Evolutionary conservation across 2,113 vertebrate species (phyloP).

Genomic region (Cyrtonyx montezumae): DNA sequence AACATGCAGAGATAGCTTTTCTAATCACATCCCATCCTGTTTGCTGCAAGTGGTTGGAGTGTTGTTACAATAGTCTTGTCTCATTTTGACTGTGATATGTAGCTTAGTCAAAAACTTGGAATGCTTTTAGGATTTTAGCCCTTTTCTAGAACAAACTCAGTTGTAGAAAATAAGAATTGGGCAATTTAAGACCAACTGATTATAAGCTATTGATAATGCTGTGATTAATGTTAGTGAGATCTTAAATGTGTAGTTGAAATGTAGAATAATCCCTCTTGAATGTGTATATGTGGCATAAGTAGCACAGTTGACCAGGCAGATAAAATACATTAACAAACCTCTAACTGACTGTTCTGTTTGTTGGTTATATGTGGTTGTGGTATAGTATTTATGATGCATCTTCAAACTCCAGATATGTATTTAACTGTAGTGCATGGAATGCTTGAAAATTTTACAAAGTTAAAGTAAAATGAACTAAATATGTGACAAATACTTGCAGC

Average conservation of each 20-base stretch:
- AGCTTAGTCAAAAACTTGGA: not conserved
- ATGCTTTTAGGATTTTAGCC: not conserved
- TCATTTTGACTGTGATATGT: accelerated
- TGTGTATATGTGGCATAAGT: not conserved
- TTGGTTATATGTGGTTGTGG: not conserved
- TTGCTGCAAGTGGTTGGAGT: not conserved
- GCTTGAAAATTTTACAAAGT: not conserved
- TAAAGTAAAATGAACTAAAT: not conserved
- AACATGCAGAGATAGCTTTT: not conserved
- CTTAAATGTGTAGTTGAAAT: not conserved
- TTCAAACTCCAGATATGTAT: not conserved
- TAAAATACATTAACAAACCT: not conserved
- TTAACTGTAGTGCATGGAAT: not conserved
- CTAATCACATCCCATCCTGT: not conserved
- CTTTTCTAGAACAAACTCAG: not conserved
- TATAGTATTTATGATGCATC: not conserved
- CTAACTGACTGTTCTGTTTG: not conserved
- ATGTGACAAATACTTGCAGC: conserved; percentile 41
- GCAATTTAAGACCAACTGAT: not conserved
- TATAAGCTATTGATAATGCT: not conserved
- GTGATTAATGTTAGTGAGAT: not conserved
- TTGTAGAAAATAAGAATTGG: not conserved
- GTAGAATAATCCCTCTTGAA: not conserved
- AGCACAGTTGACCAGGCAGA: not conserved
- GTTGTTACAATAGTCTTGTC: not conserved